A percentile compares a stretch with the other conserved stretches of the same genome.
Evolutionary conservation across 2,113 vertebrate species (phyloP).

Genomic region (Vulpes lagopus): DNA sequence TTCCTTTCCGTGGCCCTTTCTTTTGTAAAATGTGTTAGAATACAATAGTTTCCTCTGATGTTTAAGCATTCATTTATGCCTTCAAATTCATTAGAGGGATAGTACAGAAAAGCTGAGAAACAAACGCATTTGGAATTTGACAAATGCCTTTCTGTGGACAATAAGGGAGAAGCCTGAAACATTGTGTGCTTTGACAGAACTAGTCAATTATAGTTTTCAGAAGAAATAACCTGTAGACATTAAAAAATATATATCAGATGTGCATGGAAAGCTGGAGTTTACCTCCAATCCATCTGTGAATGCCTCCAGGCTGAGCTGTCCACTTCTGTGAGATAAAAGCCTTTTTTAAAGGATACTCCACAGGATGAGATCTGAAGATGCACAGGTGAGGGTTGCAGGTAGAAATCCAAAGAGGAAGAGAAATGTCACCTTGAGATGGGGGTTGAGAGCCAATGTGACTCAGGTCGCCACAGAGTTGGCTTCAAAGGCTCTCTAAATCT

Average conservation of each 20-base stretch:
- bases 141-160: conserved; percentile 56
- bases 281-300: conserved; percentile 71
- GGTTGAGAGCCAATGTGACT: neutral
- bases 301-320: conserved; percentile 64
- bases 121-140: conserved; percentile 69
- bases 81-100: conserved; percentile 21
- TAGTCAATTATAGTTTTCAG: conserved; percentile 74
- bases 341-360: conserved; percentile 65
- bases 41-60: neutral
- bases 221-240: conserved; percentile 76
- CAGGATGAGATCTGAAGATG: conserved; percentile 22
- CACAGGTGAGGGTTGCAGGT: conserved; percentile 1
- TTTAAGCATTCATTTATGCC: conserved; percentile 73
- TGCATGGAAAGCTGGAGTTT: conserved; percentile 59
- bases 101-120: neutral
- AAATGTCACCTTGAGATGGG: neutral
- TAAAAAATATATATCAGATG: conserved; percentile 59
- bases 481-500: neutral
- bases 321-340: conserved; percentile 67
- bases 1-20: neutral
- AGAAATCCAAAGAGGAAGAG: conserved; percentile 17
- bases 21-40: neutral
- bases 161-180: conserved; percentile 62
- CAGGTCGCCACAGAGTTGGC: neutral
- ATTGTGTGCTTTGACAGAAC: conserved; percentile 76